Evolutionary conservation across 2,888 invertebrate species (phyloP).

Genomic region (Chymomyza fuscimana): DNA sequence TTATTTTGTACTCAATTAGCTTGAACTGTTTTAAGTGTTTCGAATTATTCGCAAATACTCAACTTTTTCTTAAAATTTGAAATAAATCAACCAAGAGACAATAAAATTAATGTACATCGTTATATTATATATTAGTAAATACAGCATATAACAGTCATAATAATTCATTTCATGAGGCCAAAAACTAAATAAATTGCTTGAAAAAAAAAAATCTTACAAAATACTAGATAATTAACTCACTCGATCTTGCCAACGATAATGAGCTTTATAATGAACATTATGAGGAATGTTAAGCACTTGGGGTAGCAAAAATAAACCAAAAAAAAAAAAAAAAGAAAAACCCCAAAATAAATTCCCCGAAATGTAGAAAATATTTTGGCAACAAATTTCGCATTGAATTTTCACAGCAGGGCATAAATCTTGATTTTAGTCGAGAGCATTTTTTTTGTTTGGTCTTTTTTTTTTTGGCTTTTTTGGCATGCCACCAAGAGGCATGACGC

Average conservation of each 20-base stretch:
- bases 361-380: not conserved
- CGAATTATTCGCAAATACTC: not conserved
- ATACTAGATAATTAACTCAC: constrained; percentile 51
- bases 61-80: not conserved
- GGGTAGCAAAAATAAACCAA: not conserved
- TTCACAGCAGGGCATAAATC: not conserved
- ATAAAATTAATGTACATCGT: not conserved
- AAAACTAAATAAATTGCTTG: not conserved
- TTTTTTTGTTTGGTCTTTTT: not conserved
- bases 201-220: constrained; percentile 35
- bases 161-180: not conserved
- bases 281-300: constrained; percentile 18
- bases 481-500: not conserved
- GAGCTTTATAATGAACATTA: constrained; percentile 10
- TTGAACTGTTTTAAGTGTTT: too few species aligned
- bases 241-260: constrained; percentile 40
- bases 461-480: not conserved
- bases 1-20: too few species aligned
- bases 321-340: not conserved
- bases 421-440: not conserved
- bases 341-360: not conserved
- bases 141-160: not conserved
- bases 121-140: not conserved
- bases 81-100: not conserved
- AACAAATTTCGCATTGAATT: not conserved